Conservation (phyloP, 2,888 invertebrate species). For the Palloptera scutellata region DNA sequence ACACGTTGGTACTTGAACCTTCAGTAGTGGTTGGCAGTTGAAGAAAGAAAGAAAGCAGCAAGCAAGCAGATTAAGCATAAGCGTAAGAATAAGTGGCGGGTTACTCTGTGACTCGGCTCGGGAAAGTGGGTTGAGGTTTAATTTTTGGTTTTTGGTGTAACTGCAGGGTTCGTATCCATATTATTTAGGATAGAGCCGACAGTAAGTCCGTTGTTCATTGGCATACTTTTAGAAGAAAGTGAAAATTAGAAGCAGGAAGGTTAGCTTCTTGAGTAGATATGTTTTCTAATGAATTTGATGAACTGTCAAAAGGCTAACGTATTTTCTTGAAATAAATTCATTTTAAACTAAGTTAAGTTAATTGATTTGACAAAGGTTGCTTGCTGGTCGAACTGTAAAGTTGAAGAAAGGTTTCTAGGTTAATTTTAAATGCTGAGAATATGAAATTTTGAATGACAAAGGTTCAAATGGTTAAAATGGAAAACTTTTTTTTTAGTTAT, state of each 20-base stretch:
- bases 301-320: slow-evolving; percentile 36
- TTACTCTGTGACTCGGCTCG: slow-evolving; percentile 6
- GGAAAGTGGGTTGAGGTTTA: no score
- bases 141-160: no score
- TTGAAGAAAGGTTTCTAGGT: no score
- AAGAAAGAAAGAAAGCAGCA: neutral
- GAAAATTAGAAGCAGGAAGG: no score
- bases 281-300: slow-evolving; percentile 41
- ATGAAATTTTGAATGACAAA: no score
- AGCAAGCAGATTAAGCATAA: neutral
- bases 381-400: neutral
- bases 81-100: neutral
- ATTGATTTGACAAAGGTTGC: slow-evolving; percentile 43
- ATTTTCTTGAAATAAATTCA: neutral
- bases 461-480: no score
- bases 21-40: neutral
- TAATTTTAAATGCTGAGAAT: no score
- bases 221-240: slow-evolving; percentile 15
- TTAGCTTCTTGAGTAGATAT: no score
- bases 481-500: no score
- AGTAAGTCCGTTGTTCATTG: slow-evolving; percentile 34
- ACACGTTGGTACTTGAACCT: slow-evolving; percentile 33
- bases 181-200: slow-evolving; percentile 21
- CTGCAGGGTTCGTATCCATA: neutral
- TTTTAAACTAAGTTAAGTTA: slow-evolving; percentile 26